These are phyloP conservation scores for Phalacrocorax carbo DNA, from an alignment of 2,113 vertebrate species.

Conservation along the genomic window DNA sequence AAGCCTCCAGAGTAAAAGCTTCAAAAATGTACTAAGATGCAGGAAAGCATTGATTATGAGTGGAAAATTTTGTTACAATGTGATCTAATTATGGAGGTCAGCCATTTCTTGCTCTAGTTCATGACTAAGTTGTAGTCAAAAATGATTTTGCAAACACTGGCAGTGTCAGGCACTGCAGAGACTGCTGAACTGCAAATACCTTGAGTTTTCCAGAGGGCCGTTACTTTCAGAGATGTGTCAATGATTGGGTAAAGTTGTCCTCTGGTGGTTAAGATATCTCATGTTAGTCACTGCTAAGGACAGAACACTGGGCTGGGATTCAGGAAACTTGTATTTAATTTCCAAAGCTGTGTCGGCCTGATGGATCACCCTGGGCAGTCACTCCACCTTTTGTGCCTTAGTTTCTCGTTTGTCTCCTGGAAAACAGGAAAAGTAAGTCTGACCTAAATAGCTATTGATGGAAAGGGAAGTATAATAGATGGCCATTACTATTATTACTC, in stretches of 20 bases:
- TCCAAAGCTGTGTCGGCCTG: neutral
- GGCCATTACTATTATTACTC: neutral
- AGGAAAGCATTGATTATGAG: neutral
- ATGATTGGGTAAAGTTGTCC: neutral
- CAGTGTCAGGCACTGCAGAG: neutral
- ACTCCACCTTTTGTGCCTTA: neutral
- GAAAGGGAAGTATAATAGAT: neutral
- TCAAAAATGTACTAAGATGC: neutral
- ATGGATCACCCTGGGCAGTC: neutral
- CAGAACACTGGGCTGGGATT: neutral
- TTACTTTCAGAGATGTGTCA: neutral
- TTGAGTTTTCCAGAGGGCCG: neutral
- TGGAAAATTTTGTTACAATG: neutral
- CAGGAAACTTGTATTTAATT: conserved; percentile 19
- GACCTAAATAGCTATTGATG: neutral
- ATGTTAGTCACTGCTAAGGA: neutral
- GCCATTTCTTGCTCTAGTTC: neutral
- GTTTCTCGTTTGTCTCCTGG: neutral
- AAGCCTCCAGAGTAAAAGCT: neutral
- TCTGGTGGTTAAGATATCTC: neutral
- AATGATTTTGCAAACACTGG: neutral
- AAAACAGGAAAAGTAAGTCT: neutral
- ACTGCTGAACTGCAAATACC: neutral
- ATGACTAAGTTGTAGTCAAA: neutral
- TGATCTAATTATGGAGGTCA: neutral